These are phyloP conservation scores for Trididemnum nubilum DNA, from an alignment of 23 tunicate genomes.

Conservation along the genomic window DNA sequence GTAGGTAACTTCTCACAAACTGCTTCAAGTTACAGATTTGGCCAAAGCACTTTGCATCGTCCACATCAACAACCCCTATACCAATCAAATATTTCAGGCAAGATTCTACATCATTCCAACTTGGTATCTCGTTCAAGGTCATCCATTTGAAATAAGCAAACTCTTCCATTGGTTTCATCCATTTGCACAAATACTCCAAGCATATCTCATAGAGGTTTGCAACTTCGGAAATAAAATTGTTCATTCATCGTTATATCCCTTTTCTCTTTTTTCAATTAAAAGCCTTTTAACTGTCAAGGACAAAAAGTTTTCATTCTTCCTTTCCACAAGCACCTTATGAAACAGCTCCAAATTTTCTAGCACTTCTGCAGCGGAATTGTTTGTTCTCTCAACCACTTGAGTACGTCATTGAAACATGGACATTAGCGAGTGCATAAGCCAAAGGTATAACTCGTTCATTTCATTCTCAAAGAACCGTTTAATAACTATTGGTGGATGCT, in stretches of 20 bases:
- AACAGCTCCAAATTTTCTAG: not conserved
- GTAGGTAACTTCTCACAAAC: not conserved
- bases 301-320: not conserved
- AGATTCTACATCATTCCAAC: not conserved
- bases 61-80: not conserved
- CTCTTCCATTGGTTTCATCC: not conserved
- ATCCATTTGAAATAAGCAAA: not conserved
- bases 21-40: not conserved
- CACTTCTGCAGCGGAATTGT: not conserved
- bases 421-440: conserved; percentile 2
- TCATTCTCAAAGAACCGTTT: conserved; percentile 6
- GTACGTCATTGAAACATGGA: not conserved
- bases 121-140: not conserved
- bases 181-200: conserved; percentile 3
- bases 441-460: conserved; percentile 3
- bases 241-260: not conserved
- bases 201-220: not conserved
- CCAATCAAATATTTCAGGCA: conserved; percentile 28
- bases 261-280: not conserved
- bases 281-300: not conserved
- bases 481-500: conserved; percentile 8
- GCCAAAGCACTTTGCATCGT: conserved; percentile 33
- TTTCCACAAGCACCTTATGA: not conserved
- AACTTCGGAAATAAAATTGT: not conserved
- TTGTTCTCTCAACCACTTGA: not conserved